These are phyloP conservation scores for Synergus gifuensis DNA, from an alignment of 2,888 invertebrate genomes.

Conservation along the genomic window DNA sequence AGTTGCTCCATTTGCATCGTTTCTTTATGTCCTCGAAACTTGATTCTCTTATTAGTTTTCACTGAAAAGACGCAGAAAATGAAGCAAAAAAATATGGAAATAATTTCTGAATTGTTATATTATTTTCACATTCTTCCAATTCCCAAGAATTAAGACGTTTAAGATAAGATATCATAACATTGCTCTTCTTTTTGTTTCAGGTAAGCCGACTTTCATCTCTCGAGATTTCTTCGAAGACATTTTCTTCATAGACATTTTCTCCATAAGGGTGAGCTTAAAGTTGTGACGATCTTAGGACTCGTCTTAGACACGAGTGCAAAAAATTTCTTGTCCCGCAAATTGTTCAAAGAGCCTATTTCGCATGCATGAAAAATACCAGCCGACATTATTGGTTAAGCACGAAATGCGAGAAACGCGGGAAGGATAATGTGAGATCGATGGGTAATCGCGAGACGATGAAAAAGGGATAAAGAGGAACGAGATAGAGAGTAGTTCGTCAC, in stretches of 20 bases:
- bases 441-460: slow-evolving; percentile 45
- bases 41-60: background rate
- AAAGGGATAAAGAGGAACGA: slow-evolving; percentile 33
- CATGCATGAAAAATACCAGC: background rate
- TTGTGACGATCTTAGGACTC: too few relatives aligned
- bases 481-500: slow-evolving; percentile 48
- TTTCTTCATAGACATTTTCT: background rate
- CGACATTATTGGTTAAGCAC: slow-evolving; percentile 7
- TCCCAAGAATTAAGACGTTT: too few relatives aligned
- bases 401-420: slow-evolving; percentile 57
- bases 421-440: slow-evolving; percentile 51
- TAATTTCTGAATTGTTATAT: background rate
- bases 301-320: background rate
- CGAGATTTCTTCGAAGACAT: background rate
- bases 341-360: background rate
- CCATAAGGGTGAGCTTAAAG: background rate
- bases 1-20: slow-evolving; percentile 20
- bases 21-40: background rate
- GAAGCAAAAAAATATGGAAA: background rate
- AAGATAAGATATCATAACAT: background rate
- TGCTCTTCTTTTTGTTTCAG: slow-evolving; percentile 31
- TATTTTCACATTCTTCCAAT: too few relatives aligned
- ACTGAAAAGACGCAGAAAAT: background rate
- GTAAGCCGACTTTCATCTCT: background rate
- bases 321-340: background rate